A percentile compares a stretch with the other conserved stretches of the same genome.
Conservation (phyloP, 2,797 vertebrate species). For the Thalassophryne amazonica region DNA sequence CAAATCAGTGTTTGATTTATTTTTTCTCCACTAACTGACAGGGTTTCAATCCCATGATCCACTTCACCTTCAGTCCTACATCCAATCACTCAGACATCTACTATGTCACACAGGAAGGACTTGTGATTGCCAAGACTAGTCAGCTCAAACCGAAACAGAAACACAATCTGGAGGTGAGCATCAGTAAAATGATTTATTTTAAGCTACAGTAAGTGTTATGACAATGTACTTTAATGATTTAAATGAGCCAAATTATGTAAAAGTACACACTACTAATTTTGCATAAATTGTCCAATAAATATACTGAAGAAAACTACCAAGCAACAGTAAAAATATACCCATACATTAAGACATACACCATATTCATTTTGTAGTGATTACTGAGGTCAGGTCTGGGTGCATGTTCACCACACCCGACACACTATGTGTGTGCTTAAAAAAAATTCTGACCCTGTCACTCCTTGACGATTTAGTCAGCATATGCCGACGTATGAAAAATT, state of each 20-base stretch:
- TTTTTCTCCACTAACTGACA: constrained; percentile 22
- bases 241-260: background rate
- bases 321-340: too few species aligned
- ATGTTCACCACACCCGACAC: too few species aligned
- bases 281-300: too few species aligned
- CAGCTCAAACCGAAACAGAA: constrained; percentile 65
- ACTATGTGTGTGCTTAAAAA: too few species aligned
- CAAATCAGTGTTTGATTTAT: background rate
- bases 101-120: constrained; percentile 74
- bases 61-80: constrained; percentile 62
- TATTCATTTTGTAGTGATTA: too few species aligned
- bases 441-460: too few species aligned
- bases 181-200: background rate
- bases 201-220: background rate
- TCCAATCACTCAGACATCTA: constrained; percentile 75
- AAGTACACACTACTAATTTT: too few species aligned
- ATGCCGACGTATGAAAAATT: too few species aligned
- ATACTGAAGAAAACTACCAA: too few species aligned
- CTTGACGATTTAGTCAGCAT: too few species aligned
- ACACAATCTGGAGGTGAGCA: constrained; percentile 73
- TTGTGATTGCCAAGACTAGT: constrained; percentile 71
- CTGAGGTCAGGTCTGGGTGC: too few species aligned
- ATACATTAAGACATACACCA: too few species aligned
- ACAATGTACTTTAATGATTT: background rate
- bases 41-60: constrained; percentile 78